Evolutionary conservation across 1,140 invertebrate genomes (phyloP), one percentile per base, ranked within the genome.

Genomic region (Antheraea mylitta): DNA sequence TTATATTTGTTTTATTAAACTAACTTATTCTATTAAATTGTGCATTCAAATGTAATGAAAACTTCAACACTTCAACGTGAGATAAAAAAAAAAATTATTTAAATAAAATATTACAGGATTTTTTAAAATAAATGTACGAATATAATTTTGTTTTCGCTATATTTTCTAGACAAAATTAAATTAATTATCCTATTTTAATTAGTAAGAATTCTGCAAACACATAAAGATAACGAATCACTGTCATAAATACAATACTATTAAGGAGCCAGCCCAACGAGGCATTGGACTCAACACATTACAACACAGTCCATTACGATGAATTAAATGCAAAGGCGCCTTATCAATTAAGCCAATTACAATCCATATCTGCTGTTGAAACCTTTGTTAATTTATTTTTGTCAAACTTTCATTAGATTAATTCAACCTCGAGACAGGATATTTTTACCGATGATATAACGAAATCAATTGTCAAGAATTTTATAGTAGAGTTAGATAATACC

Each of bases 241-340:
- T 9, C 16, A 16, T 53, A 42, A 13, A 53, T 13, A 16, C 45
- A 53, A 53, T 53, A n/a, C 4, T 30, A 53, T 16, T 53, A 13
- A n/a, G 45, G 45, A 53, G 45, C 16, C 7, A 53, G 45, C 16
- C 45, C 1, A 13, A 0, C 45, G 16, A 53, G 0, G 45, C 45
- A 53, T 16, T 53, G 45, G 10, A 53, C 45, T 53, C 45, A 53
- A 13, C 9, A 53, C 11, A 53, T 13, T 53, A 53, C 45, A 53
- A 16, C 16, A 16, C 42, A 45, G 18, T 38, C 22, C 18, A 48
- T 45, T 19, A 18, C 53, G 19, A 19, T 53, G 61, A 30, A 18
- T 65, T 65, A 45, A 65, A 65, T 65, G 19, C 38, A 16, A 65
- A 65, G 64, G 64, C 64, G 64, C 64, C 64, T 63, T 18, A 61